These are phyloP conservation scores for Callipepla californica DNA, from an alignment of 2,113 vertebrate genomes.

Conservation along the genomic window DNA sequence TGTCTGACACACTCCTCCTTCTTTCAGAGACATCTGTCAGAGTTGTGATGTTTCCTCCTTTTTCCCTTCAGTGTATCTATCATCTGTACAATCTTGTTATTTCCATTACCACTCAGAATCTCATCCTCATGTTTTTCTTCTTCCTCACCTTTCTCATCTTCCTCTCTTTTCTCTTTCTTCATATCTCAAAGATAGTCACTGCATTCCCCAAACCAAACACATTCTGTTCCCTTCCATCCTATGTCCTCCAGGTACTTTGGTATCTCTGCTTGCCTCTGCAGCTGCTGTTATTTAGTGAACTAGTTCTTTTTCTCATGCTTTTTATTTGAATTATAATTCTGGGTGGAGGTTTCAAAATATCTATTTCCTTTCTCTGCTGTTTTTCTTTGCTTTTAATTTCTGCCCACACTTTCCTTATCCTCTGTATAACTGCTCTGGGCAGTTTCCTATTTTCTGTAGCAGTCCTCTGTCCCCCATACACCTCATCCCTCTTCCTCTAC, in stretches of 20 bases:
- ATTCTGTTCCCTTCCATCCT: not conserved
- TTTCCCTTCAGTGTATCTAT: not conserved
- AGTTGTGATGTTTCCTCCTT: not conserved
- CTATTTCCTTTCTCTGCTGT: not conserved
- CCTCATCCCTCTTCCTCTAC: not conserved
- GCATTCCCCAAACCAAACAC: too few relatives aligned
- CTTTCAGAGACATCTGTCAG: not conserved
- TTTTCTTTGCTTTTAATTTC: not conserved
- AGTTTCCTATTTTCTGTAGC: not conserved
- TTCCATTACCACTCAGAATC: not conserved
- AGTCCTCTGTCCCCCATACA: not conserved
- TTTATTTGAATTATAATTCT: not conserved
- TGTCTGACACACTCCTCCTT: not conserved
- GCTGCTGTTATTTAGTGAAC: not conserved
- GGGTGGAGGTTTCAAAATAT: not conserved
- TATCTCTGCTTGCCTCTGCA: not conserved
- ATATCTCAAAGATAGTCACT: not conserved
- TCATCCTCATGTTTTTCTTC: not conserved
- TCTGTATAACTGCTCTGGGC: not conserved
- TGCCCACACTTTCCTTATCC: not conserved
- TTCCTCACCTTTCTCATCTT: not conserved
- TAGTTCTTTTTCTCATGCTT: not conserved
- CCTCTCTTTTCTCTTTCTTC: not conserved
- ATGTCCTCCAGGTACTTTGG: not conserved
- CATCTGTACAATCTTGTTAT: not conserved